phyloP scores from a whole-genome alignment of 2,797 vertebrate genomes.

The Channallabes apus region DNA sequence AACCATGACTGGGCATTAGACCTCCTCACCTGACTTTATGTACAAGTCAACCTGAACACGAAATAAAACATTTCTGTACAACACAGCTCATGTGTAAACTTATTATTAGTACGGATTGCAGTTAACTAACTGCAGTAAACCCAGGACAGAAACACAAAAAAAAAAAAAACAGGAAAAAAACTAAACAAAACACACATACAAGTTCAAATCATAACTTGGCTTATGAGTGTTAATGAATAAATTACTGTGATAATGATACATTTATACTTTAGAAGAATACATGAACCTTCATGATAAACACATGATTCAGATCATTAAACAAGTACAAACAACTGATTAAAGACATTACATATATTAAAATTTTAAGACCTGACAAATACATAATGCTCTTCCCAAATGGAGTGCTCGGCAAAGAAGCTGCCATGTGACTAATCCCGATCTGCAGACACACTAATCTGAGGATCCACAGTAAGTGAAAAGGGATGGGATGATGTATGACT shows the following conservation, averaged over 20 bases:
- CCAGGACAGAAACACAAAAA: background rate
- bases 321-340: conserved; percentile 39
- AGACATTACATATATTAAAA: conserved; percentile 10
- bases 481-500: background rate
- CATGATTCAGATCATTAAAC: conserved; percentile 43
- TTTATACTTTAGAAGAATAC: conserved; percentile 42
- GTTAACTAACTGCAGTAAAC: background rate
- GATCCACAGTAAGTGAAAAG: background rate
- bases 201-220: conserved; percentile 27
- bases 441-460: background rate
- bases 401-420: conserved; percentile 23
- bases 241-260: conserved; percentile 52
- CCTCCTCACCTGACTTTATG: background rate
- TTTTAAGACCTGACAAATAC: conserved; percentile 33
- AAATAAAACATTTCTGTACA: background rate
- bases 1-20: too few relatives aligned
- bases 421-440: background rate
- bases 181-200: conserved; percentile 10
- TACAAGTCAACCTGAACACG: background rate
- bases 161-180: too few relatives aligned
- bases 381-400: conserved; percentile 20
- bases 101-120: background rate
- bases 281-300: conserved; percentile 40
- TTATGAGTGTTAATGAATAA: conserved; percentile 53
- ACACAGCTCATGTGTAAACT: background rate